A percentile compares a stretch with the other conserved stretches of the same genome.
These are phyloP conservation scores for Marronus borbonicus DNA, from an alignment of 2,888 invertebrate genomes.

Conservation along the genomic window DNA sequence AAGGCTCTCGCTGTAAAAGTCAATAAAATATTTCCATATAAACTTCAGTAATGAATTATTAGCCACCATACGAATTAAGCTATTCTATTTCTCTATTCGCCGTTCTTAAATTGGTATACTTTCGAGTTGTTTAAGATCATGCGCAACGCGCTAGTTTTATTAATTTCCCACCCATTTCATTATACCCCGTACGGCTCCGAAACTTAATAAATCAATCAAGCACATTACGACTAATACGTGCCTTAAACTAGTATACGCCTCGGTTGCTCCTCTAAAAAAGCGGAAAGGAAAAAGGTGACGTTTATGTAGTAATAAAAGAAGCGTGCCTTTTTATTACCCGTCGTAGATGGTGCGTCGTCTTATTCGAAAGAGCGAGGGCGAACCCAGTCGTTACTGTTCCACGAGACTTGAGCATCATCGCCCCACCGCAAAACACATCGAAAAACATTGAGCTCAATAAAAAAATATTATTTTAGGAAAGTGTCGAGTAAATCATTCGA, in stretches of 20 bases:
- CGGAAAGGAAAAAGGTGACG: conserved; percentile 38
- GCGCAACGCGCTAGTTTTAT: conserved; percentile 23
- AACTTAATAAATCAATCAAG: conserved; percentile 38
- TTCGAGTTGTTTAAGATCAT: not conserved
- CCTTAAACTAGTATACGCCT: not conserved
- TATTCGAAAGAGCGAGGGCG: conserved; percentile 4
- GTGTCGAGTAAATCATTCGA: conserved; percentile 35
- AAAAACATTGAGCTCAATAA: conserved; percentile 14
- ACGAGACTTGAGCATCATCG: conserved; percentile 19
- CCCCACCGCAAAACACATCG: not conserved
- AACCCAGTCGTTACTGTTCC: not conserved
- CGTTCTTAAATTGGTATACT: not conserved
- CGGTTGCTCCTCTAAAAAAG: conserved; percentile 11
- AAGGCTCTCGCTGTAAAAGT: not conserved
- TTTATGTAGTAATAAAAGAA: conserved; percentile 42
- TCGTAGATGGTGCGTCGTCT: conserved; percentile 7
- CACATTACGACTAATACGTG: conserved; percentile 40
- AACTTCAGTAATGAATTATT: conserved; percentile 8
- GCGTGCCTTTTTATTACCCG: conserved; percentile 42
- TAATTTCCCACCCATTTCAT: conserved; percentile 35
- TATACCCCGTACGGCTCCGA: not conserved
- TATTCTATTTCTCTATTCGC: not conserved
- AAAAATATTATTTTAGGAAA: conserved; percentile 32
- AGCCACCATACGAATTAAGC: not conserved
- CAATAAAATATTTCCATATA: conserved; percentile 21